These are phyloP conservation scores for Elaphurus davidianus DNA, from an alignment of 2,113 vertebrate genomes.

Conservation along the genomic window DNA sequence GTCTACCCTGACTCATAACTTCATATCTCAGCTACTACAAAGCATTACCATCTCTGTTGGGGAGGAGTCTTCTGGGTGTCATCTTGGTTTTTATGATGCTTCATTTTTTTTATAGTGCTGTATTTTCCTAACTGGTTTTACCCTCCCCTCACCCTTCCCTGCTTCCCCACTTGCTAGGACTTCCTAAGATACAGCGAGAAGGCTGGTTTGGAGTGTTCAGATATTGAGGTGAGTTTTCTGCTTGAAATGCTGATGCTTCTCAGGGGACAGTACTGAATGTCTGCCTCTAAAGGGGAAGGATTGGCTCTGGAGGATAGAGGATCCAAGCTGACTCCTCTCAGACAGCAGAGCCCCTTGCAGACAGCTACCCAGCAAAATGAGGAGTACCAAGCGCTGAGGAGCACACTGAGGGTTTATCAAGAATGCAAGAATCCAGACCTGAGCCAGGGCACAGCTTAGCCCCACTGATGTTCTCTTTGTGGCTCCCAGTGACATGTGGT, in stretches of 20 bases:
- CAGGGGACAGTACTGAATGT: not conserved
- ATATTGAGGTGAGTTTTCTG: constrained; percentile 89
- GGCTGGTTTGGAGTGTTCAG: constrained; percentile 94
- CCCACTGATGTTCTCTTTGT: not conserved
- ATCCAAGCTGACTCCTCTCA: not conserved
- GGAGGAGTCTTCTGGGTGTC: not conserved
- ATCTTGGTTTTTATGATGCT: not conserved
- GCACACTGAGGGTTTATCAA: not conserved
- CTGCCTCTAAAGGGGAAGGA: not conserved
- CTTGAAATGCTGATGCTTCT: not conserved
- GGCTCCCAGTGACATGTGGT: not conserved
- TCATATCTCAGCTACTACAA: not conserved
- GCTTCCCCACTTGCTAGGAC: constrained; percentile 83
- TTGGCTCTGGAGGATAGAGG: not conserved
- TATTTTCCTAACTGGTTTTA: constrained; percentile 23
- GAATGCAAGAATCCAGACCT: not conserved
- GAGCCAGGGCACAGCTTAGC: not conserved
- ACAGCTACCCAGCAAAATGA: not conserved
- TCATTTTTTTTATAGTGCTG: not conserved
- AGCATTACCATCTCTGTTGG: not conserved
- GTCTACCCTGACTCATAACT: not conserved
- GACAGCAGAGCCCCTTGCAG: not conserved
- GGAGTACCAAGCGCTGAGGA: not conserved
- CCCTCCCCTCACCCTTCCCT: not conserved
- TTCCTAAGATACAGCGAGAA: constrained; percentile 95